Evolutionary conservation across 2,113 vertebrate species (phyloP), one percentile per base, ranked within the genome.

Genomic region (Pseudopipra pipra): DNA sequence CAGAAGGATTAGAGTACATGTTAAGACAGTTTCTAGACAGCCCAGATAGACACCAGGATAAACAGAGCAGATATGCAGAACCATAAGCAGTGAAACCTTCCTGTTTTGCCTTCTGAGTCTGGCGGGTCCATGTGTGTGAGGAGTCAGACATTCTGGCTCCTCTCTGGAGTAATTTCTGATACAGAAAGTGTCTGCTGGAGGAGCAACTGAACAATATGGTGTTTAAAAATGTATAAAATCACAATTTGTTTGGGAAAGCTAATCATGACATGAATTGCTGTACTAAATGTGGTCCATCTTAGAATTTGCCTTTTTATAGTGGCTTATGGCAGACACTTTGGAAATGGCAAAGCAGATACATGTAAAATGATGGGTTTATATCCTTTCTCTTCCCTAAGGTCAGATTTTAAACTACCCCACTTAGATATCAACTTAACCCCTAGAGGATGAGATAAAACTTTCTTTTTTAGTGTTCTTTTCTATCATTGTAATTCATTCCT

Each of bases 181-280:
- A 87, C 51, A 61, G 46, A 93, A 83, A 73, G 71, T 87, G 89
- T 70, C 67, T 93, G 75, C 87, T 73, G 63, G 43, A 76, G 67
- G 41, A 86, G 19, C 25, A 14, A 35, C 31, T 67, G 65, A 90
- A 22, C 44, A 89, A n/a, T 14, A 19, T 7, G 7, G 49, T 88
- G 14, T 89, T 96, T 92, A 93, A 94, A 96, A 94, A 94, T 90
- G 75, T 49, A 92, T 94, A 81, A 94, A 96, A 95, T 17, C 5
- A 20, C 61, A 20, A 39, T 92, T 80, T 86, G 35, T 74, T 92
- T 68, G 80, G 70, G 88, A 72, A 81, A 89, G n/a, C 47, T 72
- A 68, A 81, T 72, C 22, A 49, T 81, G n/a, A 7, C 10, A 5
- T 23, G 23, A 84, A 75, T 72, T 85, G 41, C 70, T 75, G 15